Evolutionary conservation across 2,888 invertebrate genomes (phyloP).

Genomic region (Alviniconcha strummeri): DNA sequence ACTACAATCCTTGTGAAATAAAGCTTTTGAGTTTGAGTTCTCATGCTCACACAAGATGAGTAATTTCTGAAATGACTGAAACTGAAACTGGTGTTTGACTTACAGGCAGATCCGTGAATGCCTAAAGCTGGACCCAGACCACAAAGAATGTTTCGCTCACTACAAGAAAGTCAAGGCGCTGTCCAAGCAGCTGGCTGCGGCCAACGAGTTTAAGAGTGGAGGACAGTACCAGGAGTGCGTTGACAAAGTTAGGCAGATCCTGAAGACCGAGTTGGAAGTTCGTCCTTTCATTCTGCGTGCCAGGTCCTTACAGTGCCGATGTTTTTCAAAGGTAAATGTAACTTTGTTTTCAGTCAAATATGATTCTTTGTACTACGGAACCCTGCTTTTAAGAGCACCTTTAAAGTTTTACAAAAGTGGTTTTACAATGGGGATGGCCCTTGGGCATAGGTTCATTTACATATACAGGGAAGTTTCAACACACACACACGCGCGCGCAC

Average conservation of each 20-base stretch:
- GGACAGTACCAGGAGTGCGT: conserved; percentile 70
- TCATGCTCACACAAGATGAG: too few species aligned
- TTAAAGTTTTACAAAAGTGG: too few species aligned
- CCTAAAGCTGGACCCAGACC: conserved; percentile 96
- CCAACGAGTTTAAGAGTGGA: conserved; percentile 74
- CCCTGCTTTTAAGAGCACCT: too few species aligned
- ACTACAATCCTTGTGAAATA: too few species aligned
- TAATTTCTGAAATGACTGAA: too few species aligned
- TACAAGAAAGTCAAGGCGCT: conserved; percentile 97
- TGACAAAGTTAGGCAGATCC: conserved; percentile 78
- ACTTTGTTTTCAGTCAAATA: not conserved
- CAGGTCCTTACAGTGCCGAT: conserved; percentile 86
- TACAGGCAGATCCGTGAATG: conserved; percentile 94
- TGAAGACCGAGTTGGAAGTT: conserved; percentile 82
- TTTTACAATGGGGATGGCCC: too few species aligned
- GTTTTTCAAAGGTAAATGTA: conserved; percentile 72
- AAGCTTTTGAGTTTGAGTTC: too few species aligned
- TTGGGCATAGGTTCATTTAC: not conserved
- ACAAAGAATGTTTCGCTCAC: conserved; percentile 94
- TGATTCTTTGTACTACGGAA: too few species aligned
- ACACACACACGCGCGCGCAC: not conserved
- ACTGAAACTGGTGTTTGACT: not conserved
- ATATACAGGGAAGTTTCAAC: not conserved
- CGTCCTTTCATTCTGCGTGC: conserved; percentile 76
- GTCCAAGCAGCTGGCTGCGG: conserved; percentile 80